Evolutionary conservation across 2,888 invertebrate species (phyloP), one percentile per base, ranked within the genome.

Genomic region (Amitus sp.): DNA sequence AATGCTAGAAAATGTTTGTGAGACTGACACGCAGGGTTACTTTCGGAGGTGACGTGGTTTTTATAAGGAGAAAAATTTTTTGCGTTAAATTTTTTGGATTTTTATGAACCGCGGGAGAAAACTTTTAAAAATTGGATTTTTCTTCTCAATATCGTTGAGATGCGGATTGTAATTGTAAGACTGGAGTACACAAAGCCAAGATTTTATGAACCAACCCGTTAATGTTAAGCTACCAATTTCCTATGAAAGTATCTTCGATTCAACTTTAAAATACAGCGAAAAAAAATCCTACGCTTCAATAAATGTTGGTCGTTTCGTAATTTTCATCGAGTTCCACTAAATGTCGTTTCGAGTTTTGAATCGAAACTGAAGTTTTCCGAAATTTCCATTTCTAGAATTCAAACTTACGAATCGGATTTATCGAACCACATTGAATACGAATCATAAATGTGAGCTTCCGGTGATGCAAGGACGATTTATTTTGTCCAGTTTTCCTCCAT

Each of bases 391-490:
- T 7, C 4, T 23, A 23, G 23, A 3, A 23, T 23, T n/a, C n/a
- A 27, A 9, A 4, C 27, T 30, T 30, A 10, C 30, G 30, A 30
- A 15, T 37, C 33, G 33, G n/a, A n/a, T 33, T 9, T 5, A 18
- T 39, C 17, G 7, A 39, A 39, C 7, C 13, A 18, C 12, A 39
- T 39, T 39, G 15, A 13, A 39, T 7, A 39, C 7, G 47, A 57
- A 54, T 50, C 45, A 39, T 58, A 45, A 57, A 47, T 47, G 51
- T 47, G 54, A 54, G 54, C 58, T 58, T 62, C 58, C 54, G 58
- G 47, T 51, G 45, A 54, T 47, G 34, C 42, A 13, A 1, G 56
- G 53, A 53, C 47, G 56, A 45, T 30, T n/a, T n/a, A 33, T 12
- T 27, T 51, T 34, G 52, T 62, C 42, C 56, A 34, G 20, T 47